Evolutionary conservation across 2,888 invertebrate genomes (phyloP).

Genomic region (Ariolimax columbianus): DNA sequence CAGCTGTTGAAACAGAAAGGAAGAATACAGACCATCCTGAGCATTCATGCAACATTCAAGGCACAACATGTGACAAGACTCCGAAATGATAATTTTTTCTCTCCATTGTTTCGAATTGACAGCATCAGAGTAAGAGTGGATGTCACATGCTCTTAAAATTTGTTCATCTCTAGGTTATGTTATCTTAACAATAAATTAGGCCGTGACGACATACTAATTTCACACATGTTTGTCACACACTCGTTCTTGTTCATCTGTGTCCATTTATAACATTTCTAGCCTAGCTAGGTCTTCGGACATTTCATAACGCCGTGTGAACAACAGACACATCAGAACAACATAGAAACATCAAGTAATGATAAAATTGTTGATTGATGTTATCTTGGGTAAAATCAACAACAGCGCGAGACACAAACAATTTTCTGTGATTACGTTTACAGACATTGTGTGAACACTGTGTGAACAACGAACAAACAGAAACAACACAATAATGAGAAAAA

Average conservation of each 20-base stretch:
- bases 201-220: background rate
- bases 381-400: no score
- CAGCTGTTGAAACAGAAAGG: background rate
- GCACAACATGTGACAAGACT: background rate
- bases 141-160: background rate
- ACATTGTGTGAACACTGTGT: no score
- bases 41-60: slow-evolving; percentile 1
- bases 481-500: no score
- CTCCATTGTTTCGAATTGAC: slow-evolving; percentile 4
- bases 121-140: background rate
- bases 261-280: background rate
- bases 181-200: slow-evolving; percentile 22
- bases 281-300: background rate
- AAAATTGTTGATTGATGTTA: no score
- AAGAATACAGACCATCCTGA: background rate
- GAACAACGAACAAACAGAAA: no score
- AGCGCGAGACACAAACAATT: no score
- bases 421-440: no score
- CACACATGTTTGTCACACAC: slow-evolving; percentile 9
- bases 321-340: background rate
- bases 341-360: background rate
- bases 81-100: background rate
- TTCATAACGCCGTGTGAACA: background rate
- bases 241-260: background rate
- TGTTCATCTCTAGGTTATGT: slow-evolving; percentile 2